Conservation (phyloP, 53 echinoderm and acorn worm genomes). For the Echinarachnius parma region DNA sequence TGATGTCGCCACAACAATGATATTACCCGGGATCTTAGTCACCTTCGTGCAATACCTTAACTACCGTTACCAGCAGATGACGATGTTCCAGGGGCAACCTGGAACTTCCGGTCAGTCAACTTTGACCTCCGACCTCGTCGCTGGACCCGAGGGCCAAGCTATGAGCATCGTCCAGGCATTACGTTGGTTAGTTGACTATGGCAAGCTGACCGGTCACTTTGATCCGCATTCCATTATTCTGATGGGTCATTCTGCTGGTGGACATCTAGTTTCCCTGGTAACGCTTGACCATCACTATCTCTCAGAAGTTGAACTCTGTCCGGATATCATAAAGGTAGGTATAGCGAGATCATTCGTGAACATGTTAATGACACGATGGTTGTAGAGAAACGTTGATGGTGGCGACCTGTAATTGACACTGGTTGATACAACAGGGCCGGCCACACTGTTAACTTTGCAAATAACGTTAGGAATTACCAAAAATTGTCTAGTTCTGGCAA, state of each 20-base stretch:
- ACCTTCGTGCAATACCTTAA: slow-evolving; percentile 16
- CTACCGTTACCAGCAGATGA: slow-evolving; percentile 18
- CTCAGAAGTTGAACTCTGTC: slow-evolving; percentile 16
- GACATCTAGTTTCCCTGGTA: slow-evolving; percentile 48
- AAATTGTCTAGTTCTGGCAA: no score
- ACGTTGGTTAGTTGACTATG: slow-evolving; percentile 32
- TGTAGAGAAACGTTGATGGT: no score
- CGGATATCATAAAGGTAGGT: slow-evolving; percentile 42
- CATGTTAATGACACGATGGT: no score
- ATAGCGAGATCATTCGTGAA: no score
- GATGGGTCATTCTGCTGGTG: slow-evolving; percentile 62
- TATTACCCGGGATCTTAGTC: no score
- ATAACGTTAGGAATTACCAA: no score
- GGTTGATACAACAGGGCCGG: no score
- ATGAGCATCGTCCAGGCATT: slow-evolving; percentile 22
- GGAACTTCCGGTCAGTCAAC: neutral
- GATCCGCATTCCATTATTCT: slow-evolving; percentile 30
- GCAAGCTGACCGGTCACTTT: slow-evolving; percentile 30
- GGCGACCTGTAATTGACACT: no score
- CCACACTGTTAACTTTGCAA: no score
- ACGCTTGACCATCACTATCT: slow-evolving; percentile 45
- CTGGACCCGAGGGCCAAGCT: slow-evolving; percentile 28
- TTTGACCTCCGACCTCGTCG: neutral
- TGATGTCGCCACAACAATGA: no score
- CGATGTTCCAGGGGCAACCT: neutral